These are phyloP conservation scores for Paralichthys olivaceus DNA, from an alignment of 2,113 vertebrate species.

Conservation along the genomic window DNA sequence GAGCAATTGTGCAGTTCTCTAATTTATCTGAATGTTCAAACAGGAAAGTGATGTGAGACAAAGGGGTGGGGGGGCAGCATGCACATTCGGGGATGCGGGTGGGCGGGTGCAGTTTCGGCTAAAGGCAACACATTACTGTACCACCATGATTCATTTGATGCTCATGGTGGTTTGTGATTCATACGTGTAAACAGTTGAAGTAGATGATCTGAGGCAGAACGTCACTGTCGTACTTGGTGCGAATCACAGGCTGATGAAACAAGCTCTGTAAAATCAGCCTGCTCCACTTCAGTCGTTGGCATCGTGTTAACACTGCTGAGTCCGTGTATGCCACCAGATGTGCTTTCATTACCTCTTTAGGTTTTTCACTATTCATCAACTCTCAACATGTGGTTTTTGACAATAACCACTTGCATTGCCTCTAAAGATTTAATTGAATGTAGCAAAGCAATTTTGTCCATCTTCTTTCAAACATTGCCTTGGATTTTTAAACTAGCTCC, in stretches of 20 bases:
- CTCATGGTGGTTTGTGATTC: conserved; percentile 42
- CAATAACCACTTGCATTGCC: too few species aligned
- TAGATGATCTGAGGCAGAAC: conserved; percentile 28
- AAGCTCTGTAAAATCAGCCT: not conserved
- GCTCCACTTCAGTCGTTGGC: too few species aligned
- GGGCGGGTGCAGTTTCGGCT: conserved; percentile 21
- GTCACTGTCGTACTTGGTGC: conserved; percentile 13
- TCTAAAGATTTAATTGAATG: too few species aligned
- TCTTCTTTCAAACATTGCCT: too few species aligned
- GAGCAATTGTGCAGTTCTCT: not conserved
- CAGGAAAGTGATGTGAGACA: not conserved
- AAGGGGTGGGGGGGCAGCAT: not conserved
- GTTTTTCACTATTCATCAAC: too few species aligned
- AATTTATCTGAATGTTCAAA: conserved; percentile 16
- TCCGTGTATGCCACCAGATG: too few species aligned
- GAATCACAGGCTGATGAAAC: not conserved
- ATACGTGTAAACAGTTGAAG: conserved; percentile 46
- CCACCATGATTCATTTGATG: conserved; percentile 38
- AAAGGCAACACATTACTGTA: conserved; percentile 8
- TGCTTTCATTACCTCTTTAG: too few species aligned
- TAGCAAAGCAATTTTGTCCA: too few species aligned
- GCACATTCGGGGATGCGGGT: conserved; percentile 2
- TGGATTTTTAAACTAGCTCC: too few species aligned
- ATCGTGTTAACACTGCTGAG: too few species aligned
- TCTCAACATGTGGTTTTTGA: too few species aligned